A percentile compares a stretch with the other conserved stretches of the same genome.
Conservation (phyloP, 2,113 vertebrate genomes). For the Calypte anna region DNA sequence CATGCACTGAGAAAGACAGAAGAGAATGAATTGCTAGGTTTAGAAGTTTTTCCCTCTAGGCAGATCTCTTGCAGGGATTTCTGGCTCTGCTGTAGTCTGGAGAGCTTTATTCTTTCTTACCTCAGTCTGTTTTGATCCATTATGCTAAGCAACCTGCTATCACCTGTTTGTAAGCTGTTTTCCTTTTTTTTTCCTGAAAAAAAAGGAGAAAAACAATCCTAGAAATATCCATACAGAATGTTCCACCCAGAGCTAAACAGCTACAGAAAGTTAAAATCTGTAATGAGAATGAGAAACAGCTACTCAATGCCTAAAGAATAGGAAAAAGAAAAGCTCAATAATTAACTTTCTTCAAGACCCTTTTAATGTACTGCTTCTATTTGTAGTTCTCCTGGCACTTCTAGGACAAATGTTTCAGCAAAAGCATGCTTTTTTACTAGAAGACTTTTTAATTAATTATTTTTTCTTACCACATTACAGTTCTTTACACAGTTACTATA, state of each 20-base stretch:
- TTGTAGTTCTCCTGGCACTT: neutral
- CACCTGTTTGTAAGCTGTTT: neutral
- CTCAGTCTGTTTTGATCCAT: neutral
- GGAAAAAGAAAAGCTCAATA: neutral
- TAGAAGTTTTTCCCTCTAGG: conserved; percentile 24
- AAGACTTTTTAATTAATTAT: neutral
- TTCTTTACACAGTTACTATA: neutral
- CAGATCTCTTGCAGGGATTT: neutral
- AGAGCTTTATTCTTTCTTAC: neutral
- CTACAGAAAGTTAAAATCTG: neutral
- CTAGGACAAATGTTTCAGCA: neutral
- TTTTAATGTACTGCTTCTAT: neutral
- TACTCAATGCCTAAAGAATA: neutral
- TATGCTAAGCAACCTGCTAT: conserved; percentile 1
- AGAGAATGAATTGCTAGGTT: conserved; percentile 18
- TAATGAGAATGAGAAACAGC: neutral
- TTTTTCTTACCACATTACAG: fast-evolving
- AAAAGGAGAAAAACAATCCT: neutral
- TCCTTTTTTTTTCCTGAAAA: neutral
- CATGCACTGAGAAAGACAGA: neutral
- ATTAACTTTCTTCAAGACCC: neutral
- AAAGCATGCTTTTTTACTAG: neutral
- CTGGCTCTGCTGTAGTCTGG: neutral
- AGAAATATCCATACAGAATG: neutral
- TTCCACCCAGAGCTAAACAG: neutral